Evolutionary conservation across 37 sponge, comb jelly and placozoan genomes (phyloP), one percentile per base, ranked within the genome.

Genomic region (Chondrilla cf. caribensis): DNA sequence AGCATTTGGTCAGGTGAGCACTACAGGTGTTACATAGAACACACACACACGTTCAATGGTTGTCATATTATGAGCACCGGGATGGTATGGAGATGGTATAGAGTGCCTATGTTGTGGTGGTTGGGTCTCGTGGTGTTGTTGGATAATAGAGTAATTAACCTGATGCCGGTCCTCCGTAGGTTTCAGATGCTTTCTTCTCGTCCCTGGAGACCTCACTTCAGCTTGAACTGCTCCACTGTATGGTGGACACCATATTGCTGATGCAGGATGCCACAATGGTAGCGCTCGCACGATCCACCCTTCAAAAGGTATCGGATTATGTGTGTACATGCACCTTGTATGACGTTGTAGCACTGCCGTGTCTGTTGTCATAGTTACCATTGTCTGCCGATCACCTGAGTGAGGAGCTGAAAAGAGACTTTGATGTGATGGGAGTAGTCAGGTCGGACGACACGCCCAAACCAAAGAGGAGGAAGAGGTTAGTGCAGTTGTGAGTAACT

Each of bases 401-500:
- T 35, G 38, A 33, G 15, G 89, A 87, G 54, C 77, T 90, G 59
- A 84, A 2, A 1, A 51, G 47, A 21, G 70, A 80, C 21, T 42
- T 60, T 60, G 71, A 51, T 22, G n/a, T 75, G 38, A 54, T 83
- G 17, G 76, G 62, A 43, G 87, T 54, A 26, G 72, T 39, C 17
- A 41, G 33, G 60, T 47, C 60, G 6, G 59, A 58, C 21, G 78
- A 77, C 39, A 86, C 90, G 19, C 83, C 84, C 35, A 79, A 24
- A 31, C 73, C 54, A 60, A 86, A 82, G 59, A 6, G 42, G 22
- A 79, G 84, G 54, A 35, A 29, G 31, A 71, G 76, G 84, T 83
- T 38, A 47, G 6, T 6, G 51, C 51, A 90, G 93, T 81, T 36
- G 66, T 54, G 90, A 37, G 58, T 87, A 18, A 79, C 81, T 11